These are phyloP conservation scores for Incurvaria masculella DNA, from an alignment of 2,888 invertebrate species.

Conservation along the genomic window DNA sequence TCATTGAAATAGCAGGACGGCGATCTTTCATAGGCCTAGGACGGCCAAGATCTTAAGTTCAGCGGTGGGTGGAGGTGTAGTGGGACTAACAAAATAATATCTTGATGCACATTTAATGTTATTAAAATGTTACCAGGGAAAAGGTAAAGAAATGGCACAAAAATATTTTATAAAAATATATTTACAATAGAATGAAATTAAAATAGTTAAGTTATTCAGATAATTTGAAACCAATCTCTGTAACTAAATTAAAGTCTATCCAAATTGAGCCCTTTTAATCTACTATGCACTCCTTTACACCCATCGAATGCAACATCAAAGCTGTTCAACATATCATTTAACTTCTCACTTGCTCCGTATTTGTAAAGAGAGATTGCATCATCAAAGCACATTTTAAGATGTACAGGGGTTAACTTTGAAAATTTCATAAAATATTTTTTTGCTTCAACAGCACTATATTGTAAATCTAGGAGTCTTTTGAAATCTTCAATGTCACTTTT, in stretches of 20 bases:
- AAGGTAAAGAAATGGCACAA: conserved; percentile 1
- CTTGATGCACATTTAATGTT: no score
- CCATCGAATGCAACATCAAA: conserved; percentile 42
- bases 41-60: no score
- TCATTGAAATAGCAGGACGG: no score
- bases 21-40: no score
- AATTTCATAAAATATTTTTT: conserved; percentile 31
- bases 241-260: conserved; percentile 11
- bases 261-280: conserved; percentile 34
- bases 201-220: conserved; percentile 12
- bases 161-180: conserved; percentile 8
- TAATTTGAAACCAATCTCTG: conserved; percentile 14
- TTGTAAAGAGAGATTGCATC: conserved; percentile 2
- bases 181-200: conserved; percentile 7
- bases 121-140: no score
- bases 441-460: conserved; percentile 25
- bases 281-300: conserved; percentile 46
- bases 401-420: conserved; percentile 26
- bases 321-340: conserved; percentile 27
- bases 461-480: conserved; percentile 21
- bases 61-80: no score
- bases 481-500: conserved; percentile 29
- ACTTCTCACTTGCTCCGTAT: conserved; percentile 24
- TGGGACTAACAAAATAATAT: no score
- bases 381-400: conserved; percentile 35